These are phyloP conservation scores for Alexandromys fortis DNA, from an alignment of 2,113 vertebrate species.

Conservation along the genomic window DNA sequence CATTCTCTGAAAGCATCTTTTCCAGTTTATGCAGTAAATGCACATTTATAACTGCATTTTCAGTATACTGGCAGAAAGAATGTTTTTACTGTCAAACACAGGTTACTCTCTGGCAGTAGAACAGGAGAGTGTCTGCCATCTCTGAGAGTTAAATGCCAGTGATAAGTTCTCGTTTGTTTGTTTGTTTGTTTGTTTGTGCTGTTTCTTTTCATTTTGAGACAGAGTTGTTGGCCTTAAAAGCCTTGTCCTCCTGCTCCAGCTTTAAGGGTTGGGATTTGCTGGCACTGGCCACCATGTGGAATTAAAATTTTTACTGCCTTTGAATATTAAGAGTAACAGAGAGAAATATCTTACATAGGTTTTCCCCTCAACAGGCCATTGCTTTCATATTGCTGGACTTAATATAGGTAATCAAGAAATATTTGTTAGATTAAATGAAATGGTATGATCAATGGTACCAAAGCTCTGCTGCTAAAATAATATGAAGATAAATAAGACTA, in stretches of 20 bases:
- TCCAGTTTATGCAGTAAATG: too few relatives aligned
- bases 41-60: too few relatives aligned
- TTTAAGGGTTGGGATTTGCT: background rate
- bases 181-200: background rate
- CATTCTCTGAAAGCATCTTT: too few relatives aligned
- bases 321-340: background rate
- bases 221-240: background rate
- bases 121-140: too few relatives aligned
- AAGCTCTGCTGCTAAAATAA: constrained; percentile 19
- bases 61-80: too few relatives aligned
- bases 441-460: background rate
- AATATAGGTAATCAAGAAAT: background rate
- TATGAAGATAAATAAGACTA: background rate
- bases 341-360: background rate
- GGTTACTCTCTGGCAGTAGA: too few relatives aligned
- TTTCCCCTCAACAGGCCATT: background rate
- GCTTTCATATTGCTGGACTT: background rate
- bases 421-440: constrained; percentile 6
- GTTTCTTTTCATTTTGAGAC: background rate
- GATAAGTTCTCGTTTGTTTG: background rate
- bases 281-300: too few relatives aligned
- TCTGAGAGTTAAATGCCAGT: background rate
- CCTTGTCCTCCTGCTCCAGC: background rate
- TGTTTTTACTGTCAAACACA: too few relatives aligned
- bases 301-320: background rate